Evolutionary conservation across 2,113 vertebrate species (phyloP).

Genomic region (Ceyx cyanopectus): DNA sequence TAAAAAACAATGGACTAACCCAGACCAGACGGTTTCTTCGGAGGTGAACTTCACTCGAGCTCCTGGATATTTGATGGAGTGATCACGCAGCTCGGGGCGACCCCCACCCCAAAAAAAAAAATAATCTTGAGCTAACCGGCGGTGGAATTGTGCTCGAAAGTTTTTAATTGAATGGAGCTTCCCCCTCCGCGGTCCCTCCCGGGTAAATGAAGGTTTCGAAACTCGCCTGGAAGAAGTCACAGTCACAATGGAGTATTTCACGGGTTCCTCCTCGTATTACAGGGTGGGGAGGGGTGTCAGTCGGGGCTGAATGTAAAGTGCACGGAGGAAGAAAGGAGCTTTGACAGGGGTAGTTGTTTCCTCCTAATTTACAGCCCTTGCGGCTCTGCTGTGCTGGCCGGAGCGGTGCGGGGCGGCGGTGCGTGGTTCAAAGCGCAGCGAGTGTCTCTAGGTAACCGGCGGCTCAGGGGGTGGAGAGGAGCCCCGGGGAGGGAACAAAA

Average conservation of each 20-base stretch:
- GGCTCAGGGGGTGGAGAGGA: neutral
- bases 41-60: conserved; percentile 41
- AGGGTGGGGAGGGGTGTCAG: conserved; percentile 73
- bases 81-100: neutral
- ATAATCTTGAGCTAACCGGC: neutral
- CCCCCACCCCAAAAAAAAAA: neutral
- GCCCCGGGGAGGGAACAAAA: conserved; percentile 19
- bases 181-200: conserved; percentile 60
- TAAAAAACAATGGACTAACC: conserved; percentile 58
- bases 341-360: conserved; percentile 81
- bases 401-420: conserved; percentile 52
- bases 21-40: conserved; percentile 36
- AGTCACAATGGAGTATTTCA: conserved; percentile 80
- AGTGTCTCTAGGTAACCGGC: conserved; percentile 78
- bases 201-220: conserved; percentile 75
- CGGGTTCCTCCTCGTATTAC: conserved; percentile 78
- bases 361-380: conserved; percentile 88
- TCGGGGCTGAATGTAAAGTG: conserved; percentile 72
- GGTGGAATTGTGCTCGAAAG: conserved; percentile 47
- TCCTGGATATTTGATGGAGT: conserved; percentile 33
- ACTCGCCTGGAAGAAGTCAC: conserved; percentile 76
- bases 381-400: conserved; percentile 77
- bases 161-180: conserved; percentile 68
- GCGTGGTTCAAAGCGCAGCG: conserved; percentile 72
- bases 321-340: conserved; percentile 70